Base-by-base conservation (phyloP, 2,888 invertebrate species). In the Drosophila colorata region DNA sequence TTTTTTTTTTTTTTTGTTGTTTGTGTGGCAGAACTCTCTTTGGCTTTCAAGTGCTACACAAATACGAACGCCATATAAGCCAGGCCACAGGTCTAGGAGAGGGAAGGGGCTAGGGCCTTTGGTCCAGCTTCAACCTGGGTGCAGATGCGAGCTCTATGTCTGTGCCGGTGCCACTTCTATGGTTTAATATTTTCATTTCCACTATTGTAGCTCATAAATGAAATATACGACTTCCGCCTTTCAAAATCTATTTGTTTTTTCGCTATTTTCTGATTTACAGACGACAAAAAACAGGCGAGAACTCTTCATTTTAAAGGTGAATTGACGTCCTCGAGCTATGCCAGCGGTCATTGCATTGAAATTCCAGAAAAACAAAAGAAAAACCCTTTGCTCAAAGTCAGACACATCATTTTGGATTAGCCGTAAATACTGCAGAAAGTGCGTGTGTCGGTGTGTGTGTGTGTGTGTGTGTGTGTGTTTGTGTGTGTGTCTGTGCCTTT, bases 171-270 rank as follows among this genome's bases (percentile, higher is more conserved):
- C 33, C 71, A 81, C 61, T 81, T 85, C 76, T 84, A 81, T 80
- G 88, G 83, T 61, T 81, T 87, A 79, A 78, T 74, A 83, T 81
- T 87, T 88, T 81, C 87, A 87, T 87, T 88, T 87, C 88, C 87
- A 80, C 77, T 74, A 59, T 73, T 72, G 75, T 80, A 60, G 68
- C 66, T 76, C 83, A 85, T 83, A 83, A 78, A 86, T 80, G 78
- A 73, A 83, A 88, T 64, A 80, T 81, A 78, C 59, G 81, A 80
- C 81, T 86, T 83, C 80, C 75, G 74, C 51, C 28, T 68, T 65
- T 46, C 25, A 56, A 41, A 53, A 56, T 61, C 20, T 14, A 7
- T 33, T 31, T 16, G 31, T 28, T 13, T 23, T 55, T 14, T 51
- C 4, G 13, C 4, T 33, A 4, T 57, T 51, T 53, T 65, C 61